Base-by-base conservation (phyloP, 2,888 invertebrate species). In the Nomada lathburiana region DNA sequence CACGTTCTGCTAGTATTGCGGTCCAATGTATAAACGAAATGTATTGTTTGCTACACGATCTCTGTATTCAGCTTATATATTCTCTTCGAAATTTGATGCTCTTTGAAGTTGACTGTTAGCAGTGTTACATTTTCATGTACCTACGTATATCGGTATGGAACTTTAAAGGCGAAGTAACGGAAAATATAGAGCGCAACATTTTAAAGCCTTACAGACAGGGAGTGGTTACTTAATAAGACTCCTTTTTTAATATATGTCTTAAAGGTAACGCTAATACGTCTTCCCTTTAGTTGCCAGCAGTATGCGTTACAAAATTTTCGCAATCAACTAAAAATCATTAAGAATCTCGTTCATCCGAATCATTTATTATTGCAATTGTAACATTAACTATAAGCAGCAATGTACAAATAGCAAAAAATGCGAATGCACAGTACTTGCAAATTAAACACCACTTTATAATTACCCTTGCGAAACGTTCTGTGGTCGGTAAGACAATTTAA, bases 41-140 rank as follows among this genome's bases (percentile, higher is more conserved):
- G 50, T 64, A 69, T 70, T 52, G 52, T 60, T 23, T 53, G 62
- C 53, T 57, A 44, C 59, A 52, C 57, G 13, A 57, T 62, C 57
- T 59, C 52, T n/a, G 23, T 50, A 62, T 69, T 26, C 36, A 7
- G 78, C n/a, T 47, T 69, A 68, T 69, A 68, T 60, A 64, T 73
- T 78, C 65, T 59, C 73, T 79, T 73, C 59, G 69, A 52, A 71
- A 71, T 65, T 76, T 50, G 29, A 57, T 44, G 44, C 44, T 10
- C 11, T 10, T 44, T 47, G 47, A 16, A 36, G 65, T 29, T 60
- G 10, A 18, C 47, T 29, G 26, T n/a, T 42, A 18, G 42, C 18
- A 78, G 57, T 62, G 50, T 63, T 65, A 50, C 23, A 65, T 80
- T 68, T 68, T 72, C 20, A 29, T 23, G 50, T 57, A 52, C 7